Base-by-base conservation (phyloP, 2,113 vertebrate species). In the Peromyscus maniculatus region DNA sequence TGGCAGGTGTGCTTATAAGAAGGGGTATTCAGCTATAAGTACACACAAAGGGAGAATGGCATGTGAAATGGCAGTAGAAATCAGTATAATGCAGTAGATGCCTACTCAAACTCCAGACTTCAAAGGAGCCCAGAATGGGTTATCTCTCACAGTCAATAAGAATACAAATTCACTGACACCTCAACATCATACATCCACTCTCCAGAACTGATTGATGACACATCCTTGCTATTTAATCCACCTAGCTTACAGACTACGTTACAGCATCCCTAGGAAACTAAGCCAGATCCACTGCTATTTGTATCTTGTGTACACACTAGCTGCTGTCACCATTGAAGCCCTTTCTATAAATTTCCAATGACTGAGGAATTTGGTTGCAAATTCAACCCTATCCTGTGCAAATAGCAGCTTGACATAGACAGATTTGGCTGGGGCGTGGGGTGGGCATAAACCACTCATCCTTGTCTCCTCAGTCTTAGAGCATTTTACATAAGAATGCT, bases 351-450 rank as follows among this genome's bases (percentile, higher is more conserved):
- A 79, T 71, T 71, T 64, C 36, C 87, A 89, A 82, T 0, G 1
- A 93, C 71, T 84, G n/a, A 83, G 59, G 67, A 24, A 82, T 87
- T 80, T 46, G 31, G 66, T 52, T 49, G 43, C 90, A 94, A 62
- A 52, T 84, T 89, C 66, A 36, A 11, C 94, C 86, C 66, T 66
- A 59, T 89, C 64, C 49, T 95, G 13, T 87, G 52, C 67, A 95
- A 92, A 64, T 78, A 64, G 57, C 74, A 39, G n/a, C 26, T 72
- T 92, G 22, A 90, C 78, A 19, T 52, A 91, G 36, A 96, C 24
- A 80, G 26, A 43, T 31, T 22, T 79, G 39, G 36, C 46, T 78
- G 4, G 78, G n/a, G 55, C 46, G 39, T 91, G 83, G 46, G 46
- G 46, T 4, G 46, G 4, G 4, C 28, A 97, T 57, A 88, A 9